Percentiles rank a stretch among this genome's conserved stretches.
These are phyloP conservation scores for Siphonodentalium dalli DNA, from an alignment of 2,888 invertebrate species.

Conservation along the genomic window DNA sequence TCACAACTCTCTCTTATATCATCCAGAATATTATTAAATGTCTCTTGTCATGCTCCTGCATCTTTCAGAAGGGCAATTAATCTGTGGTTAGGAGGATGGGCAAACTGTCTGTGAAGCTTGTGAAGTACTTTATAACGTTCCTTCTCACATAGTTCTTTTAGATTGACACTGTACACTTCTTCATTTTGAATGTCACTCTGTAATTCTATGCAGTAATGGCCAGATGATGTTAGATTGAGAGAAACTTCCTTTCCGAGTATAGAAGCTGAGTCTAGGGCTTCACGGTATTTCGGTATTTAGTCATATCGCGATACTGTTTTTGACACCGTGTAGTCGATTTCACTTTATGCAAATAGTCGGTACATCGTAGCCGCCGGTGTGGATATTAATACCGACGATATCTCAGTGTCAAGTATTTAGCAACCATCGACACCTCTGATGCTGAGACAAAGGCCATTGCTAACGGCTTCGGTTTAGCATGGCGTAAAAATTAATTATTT, in stretches of 20 bases:
- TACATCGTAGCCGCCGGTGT: too few relatives aligned
- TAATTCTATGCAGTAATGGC: slow-evolving; percentile 24
- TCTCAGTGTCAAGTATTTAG: too few relatives aligned
- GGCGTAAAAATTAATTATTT: too few relatives aligned
- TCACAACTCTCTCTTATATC: slow-evolving; percentile 16
- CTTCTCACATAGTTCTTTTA: not conserved
- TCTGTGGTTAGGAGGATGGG: slow-evolving; percentile 13
- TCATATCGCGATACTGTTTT: too few relatives aligned
- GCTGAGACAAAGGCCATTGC: too few relatives aligned
- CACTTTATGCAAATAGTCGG: too few relatives aligned
- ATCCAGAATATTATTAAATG: slow-evolving; percentile 7
- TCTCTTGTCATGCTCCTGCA: slow-evolving; percentile 23
- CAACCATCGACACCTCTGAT: too few relatives aligned
- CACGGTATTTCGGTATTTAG: too few relatives aligned
- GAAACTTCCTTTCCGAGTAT: slow-evolving; percentile 16
- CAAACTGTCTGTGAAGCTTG: slow-evolving; percentile 13
- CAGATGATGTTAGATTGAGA: slow-evolving; percentile 26
- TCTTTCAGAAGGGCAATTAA: slow-evolving; percentile 16
- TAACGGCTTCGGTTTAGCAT: too few relatives aligned
- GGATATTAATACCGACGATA: too few relatives aligned
- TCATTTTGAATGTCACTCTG: not conserved
- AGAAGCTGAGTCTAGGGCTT: slow-evolving; percentile 22
- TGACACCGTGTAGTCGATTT: too few relatives aligned
- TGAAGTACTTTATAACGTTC: not conserved
- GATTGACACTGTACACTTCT: not conserved